Percentiles rank a stretch among this genome's conserved stretches.
These are phyloP conservation scores for Dolichallabes microphthalmus DNA, from an alignment of 2,113 vertebrate genomes.

Conservation along the genomic window DNA sequence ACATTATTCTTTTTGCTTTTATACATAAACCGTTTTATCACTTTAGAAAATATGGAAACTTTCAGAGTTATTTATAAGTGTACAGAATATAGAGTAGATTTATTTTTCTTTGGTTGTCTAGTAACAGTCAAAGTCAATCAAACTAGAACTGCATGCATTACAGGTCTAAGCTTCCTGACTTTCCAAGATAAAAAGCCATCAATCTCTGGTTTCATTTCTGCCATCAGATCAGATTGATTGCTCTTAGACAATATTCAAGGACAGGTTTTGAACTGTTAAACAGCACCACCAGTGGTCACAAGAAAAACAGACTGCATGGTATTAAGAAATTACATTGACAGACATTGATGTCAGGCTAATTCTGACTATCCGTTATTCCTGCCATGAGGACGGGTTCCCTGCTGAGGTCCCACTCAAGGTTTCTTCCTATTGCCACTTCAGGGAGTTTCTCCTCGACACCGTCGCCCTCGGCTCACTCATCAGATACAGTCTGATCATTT, in stretches of 20 bases:
- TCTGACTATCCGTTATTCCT: too few species aligned
- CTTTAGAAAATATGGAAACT: background rate
- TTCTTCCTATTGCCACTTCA: too few species aligned
- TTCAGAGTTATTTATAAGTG: conserved; percentile 6
- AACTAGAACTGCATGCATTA: background rate
- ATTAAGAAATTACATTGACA: background rate
- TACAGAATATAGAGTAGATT: conserved; percentile 13
- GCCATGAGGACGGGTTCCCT: too few species aligned
- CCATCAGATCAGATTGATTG: background rate
- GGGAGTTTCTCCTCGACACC: too few species aligned
- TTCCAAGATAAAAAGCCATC: background rate
- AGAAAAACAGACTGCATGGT: background rate
- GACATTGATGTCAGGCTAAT: background rate
- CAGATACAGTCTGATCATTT: too few species aligned
- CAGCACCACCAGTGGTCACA: background rate
- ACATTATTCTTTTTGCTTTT: background rate
- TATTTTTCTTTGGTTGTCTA: conserved; percentile 9
- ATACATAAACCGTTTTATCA: background rate
- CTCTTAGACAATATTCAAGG: background rate
- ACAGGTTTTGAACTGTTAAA: background rate
- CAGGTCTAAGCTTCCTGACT: background rate
- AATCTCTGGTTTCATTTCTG: background rate
- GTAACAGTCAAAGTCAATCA: conserved; percentile 3
- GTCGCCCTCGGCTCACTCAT: too few species aligned
- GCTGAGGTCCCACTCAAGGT: too few species aligned